Conservation (phyloP, 1,140 invertebrate genomes). For the Eupeodes corollae region DNA sequence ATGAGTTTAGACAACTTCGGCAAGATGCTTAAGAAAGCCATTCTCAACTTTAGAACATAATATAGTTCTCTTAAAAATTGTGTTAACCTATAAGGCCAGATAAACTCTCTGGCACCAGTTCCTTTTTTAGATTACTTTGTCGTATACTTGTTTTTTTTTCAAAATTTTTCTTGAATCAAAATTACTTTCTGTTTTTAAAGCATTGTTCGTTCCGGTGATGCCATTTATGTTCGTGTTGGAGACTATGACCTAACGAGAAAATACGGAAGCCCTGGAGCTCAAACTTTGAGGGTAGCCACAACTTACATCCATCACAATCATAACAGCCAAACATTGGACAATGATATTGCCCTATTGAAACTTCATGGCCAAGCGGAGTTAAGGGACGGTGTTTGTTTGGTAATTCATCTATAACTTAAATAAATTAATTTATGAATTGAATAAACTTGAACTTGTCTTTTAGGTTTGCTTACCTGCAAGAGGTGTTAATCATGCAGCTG, state of each 20-base stretch:
- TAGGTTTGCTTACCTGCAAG: slow-evolving; percentile 75
- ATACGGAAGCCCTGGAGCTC: slow-evolving; percentile 75
- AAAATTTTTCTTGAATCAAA: too few species aligned
- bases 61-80: too few species aligned
- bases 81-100: too few species aligned
- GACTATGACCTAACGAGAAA: slow-evolving; percentile 84
- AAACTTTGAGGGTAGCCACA: slow-evolving; percentile 76
- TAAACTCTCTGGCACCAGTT: too few species aligned
- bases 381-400: slow-evolving; percentile 62
- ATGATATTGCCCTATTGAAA: slow-evolving; percentile 89
- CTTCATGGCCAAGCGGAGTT: slow-evolving; percentile 82
- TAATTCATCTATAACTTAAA: slow-evolving; percentile 2
- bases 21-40: too few species aligned
- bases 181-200: slow-evolving; percentile 42
- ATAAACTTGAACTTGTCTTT: not conserved
- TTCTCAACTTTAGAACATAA: too few species aligned
- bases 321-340: slow-evolving; percentile 90
- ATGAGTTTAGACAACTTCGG: too few species aligned
- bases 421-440: not conserved
- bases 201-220: slow-evolving; percentile 79
- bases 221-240: slow-evolving; percentile 82
- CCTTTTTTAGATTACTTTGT: too few species aligned
- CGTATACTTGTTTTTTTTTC: too few species aligned
- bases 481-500: slow-evolving; percentile 72
- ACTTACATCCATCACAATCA: slow-evolving; percentile 96